These are phyloP conservation scores for Ptychadena robeensis DNA, from an alignment of 2,797 vertebrate species.

Conservation along the genomic window DNA sequence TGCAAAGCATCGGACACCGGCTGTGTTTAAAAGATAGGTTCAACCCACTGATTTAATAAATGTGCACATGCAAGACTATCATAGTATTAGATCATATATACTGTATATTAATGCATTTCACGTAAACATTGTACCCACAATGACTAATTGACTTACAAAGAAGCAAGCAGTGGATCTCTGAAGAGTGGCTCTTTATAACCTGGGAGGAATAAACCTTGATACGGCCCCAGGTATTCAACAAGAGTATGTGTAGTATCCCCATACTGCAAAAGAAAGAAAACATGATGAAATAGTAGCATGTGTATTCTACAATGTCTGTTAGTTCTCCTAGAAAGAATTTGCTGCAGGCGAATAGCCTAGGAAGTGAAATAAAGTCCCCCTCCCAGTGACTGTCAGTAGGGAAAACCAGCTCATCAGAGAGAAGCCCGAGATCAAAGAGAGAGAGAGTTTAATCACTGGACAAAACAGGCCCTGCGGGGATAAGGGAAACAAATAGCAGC, in stretches of 20 bases:
- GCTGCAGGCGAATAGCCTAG: slow-evolving; percentile 56
- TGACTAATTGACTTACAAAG: slow-evolving; percentile 76
- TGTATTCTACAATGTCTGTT: slow-evolving; percentile 45
- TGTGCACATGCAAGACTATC: too few relatives aligned
- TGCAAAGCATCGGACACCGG: too few relatives aligned
- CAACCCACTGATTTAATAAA: too few relatives aligned
- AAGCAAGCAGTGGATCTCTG: slow-evolving; percentile 75
- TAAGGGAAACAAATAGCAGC: slow-evolving; percentile 48
- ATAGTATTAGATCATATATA: too few relatives aligned
- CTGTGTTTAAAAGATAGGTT: too few relatives aligned
- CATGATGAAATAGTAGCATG: slow-evolving; percentile 45
- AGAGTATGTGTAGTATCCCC: slow-evolving; percentile 85
- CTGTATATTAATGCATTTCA: too few relatives aligned
- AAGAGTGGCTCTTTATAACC: slow-evolving; percentile 78
- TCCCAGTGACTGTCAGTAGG: slow-evolving; percentile 57
- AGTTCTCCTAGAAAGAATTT: slow-evolving; percentile 58
- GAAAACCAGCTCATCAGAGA: slow-evolving; percentile 57
- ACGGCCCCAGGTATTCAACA: slow-evolving; percentile 79
- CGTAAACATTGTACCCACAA: too few relatives aligned
- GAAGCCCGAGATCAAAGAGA: slow-evolving; percentile 57
- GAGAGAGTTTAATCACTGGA: slow-evolving; percentile 58
- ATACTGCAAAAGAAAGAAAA: slow-evolving; percentile 74
- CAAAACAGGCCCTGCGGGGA: slow-evolving; percentile 53
- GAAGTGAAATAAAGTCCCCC: slow-evolving; percentile 59
- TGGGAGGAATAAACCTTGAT: slow-evolving; percentile 81